phyloP scores from a whole-genome alignment of 2,797 vertebrate genomes.

The Brachyalestes nurse region DNA sequence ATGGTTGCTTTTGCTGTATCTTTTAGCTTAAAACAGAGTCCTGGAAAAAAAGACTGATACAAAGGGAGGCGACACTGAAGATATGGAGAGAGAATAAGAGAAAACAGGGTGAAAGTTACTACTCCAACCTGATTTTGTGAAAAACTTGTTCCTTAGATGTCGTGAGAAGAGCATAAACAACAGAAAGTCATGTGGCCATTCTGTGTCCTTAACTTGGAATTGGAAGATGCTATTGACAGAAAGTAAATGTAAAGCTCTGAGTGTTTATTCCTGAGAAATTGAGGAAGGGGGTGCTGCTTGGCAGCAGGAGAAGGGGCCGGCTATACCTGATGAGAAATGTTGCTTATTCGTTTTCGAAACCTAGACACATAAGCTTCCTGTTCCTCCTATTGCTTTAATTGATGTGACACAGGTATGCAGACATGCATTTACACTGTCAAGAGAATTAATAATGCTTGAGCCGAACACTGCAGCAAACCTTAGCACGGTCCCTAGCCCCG shows the following conservation, averaged over 20 bases:
- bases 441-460: neutral
- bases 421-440: neutral
- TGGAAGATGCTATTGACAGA: neutral
- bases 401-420: neutral
- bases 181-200: neutral
- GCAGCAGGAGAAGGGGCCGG: neutral
- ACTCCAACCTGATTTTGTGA: neutral
- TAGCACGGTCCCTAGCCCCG: neutral
- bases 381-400: neutral
- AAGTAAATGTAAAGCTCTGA: neutral
- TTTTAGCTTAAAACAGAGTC: neutral
- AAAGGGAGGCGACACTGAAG: neutral
- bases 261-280: slow-evolving; percentile 17
- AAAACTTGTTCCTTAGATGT: neutral
- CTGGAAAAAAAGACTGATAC: neutral
- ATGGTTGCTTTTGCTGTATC: neutral
- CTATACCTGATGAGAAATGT: neutral
- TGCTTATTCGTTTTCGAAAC: neutral
- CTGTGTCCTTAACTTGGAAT: neutral
- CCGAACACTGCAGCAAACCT: no score
- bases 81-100: neutral
- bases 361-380: neutral
- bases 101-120: neutral
- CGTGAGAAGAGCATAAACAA: neutral
- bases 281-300: neutral